Conservation (phyloP, 2,797 vertebrate genomes). For the Gallirallus australis region DNA sequence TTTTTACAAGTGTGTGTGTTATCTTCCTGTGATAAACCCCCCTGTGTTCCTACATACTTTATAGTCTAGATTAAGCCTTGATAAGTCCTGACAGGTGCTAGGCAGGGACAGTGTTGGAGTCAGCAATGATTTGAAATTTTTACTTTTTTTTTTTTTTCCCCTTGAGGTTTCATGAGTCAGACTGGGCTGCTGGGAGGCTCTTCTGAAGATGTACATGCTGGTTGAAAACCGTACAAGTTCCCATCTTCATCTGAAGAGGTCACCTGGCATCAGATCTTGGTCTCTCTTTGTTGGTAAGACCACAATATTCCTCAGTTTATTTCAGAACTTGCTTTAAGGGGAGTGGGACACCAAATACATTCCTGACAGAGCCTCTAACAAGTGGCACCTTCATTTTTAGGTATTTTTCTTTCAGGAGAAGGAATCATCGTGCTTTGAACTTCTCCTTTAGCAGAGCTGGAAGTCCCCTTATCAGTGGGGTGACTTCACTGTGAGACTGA, state of each 20-base stretch:
- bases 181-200: not conserved
- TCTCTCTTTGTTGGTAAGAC: slow-evolving; percentile 91
- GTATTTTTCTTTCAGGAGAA: not conserved
- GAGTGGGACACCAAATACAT: not conserved
- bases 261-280: slow-evolving; percentile 94
- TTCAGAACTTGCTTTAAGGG: not conserved
- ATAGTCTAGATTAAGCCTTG: not conserved
- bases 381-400: not conserved
- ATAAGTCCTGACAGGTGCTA: not conserved
- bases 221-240: slow-evolving; percentile 84
- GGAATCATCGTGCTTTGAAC: not conserved
- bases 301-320: not conserved
- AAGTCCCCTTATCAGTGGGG: not conserved
- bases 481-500: not conserved
- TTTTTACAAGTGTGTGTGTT: not conserved
- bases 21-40: not conserved
- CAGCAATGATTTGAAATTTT: not conserved
- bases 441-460: not conserved
- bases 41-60: not conserved
- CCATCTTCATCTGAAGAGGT: slow-evolving; percentile 89
- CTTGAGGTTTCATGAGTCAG: slow-evolving; percentile 9
- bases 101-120: not conserved
- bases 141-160: not conserved
- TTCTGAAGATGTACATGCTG: slow-evolving; percentile 87
- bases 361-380: not conserved